phyloP scores from a whole-genome alignment of 2,888 invertebrate species.

The Mongoloraphidia duomilia region DNA sequence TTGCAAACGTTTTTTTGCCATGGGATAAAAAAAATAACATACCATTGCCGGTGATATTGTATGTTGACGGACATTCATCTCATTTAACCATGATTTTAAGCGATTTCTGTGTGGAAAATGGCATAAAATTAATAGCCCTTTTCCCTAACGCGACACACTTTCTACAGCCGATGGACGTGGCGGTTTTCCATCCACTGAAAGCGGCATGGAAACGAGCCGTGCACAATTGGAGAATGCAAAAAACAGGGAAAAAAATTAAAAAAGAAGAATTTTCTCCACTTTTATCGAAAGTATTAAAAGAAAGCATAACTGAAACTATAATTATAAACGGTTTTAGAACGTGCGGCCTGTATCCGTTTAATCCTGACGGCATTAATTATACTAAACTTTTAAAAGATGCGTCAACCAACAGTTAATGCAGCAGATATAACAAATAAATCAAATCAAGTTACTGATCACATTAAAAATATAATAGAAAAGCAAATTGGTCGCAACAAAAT shows the following conservation, averaged over 20 bases:
- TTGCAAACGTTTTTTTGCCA: conserved; percentile 24
- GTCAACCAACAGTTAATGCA: background rate
- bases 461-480: no score
- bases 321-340: conserved; percentile 17
- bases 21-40: conserved; percentile 23
- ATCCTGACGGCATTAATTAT: conserved; percentile 11
- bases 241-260: conserved; percentile 15
- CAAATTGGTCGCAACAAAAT: no score
- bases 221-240: conserved; percentile 17
- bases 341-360: conserved; percentile 17
- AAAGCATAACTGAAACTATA: conserved; percentile 11
- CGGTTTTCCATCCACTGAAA: conserved; percentile 23
- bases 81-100: conserved; percentile 24
- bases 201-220: conserved; percentile 19
- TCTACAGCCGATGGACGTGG: conserved; percentile 25
- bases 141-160: conserved; percentile 26
- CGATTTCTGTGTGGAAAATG: conserved; percentile 24
- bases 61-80: conserved; percentile 26
- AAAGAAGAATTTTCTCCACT: conserved; percentile 18
- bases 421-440: no score
- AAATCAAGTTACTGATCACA: no score
- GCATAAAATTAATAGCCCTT: conserved; percentile 23
- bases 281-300: conserved; percentile 16
- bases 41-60: conserved; percentile 23
- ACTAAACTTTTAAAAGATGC: conserved; percentile 1